Conservation (phyloP, 2,888 invertebrate species). For the Cenopis cana region DNA sequence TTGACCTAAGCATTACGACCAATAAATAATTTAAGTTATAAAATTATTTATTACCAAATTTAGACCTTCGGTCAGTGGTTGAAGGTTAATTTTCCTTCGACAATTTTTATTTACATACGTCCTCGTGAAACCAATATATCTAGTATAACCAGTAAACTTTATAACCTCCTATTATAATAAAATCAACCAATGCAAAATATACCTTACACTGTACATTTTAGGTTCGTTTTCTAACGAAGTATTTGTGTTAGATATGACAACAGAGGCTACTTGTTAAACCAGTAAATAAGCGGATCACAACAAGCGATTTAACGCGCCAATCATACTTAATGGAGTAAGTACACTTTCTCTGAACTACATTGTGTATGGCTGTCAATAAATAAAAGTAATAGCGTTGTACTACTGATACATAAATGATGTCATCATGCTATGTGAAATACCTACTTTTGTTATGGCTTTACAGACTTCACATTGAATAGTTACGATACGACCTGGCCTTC, state of each 20-base stretch:
- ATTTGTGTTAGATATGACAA: background rate
- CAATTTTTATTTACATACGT: background rate
- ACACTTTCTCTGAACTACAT: slow-evolving; percentile 54
- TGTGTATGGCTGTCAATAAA: slow-evolving; percentile 40
- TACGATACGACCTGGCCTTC: too few species aligned
- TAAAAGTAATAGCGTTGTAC: slow-evolving; percentile 23
- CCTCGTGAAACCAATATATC: background rate
- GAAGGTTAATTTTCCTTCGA: background rate
- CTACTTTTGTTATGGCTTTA: background rate
- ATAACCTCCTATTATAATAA: background rate
- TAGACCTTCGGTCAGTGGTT: background rate
- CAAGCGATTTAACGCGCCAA: slow-evolving; percentile 31
- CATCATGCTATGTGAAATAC: background rate
- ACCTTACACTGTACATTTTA: background rate
- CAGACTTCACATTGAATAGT: background rate
- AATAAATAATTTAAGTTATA: background rate
- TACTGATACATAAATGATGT: slow-evolving; percentile 11
- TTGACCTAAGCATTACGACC: background rate
- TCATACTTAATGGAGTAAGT: slow-evolving; percentile 49
- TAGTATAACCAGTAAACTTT: background rate
- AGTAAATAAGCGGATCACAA: slow-evolving; percentile 31
- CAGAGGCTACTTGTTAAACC: background rate
- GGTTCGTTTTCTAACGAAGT: background rate
- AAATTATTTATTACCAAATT: background rate
- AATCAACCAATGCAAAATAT: background rate